These are phyloP conservation scores for Diabrotica balteata DNA, from an alignment of 2,888 invertebrate genomes.

Conservation along the genomic window DNA sequence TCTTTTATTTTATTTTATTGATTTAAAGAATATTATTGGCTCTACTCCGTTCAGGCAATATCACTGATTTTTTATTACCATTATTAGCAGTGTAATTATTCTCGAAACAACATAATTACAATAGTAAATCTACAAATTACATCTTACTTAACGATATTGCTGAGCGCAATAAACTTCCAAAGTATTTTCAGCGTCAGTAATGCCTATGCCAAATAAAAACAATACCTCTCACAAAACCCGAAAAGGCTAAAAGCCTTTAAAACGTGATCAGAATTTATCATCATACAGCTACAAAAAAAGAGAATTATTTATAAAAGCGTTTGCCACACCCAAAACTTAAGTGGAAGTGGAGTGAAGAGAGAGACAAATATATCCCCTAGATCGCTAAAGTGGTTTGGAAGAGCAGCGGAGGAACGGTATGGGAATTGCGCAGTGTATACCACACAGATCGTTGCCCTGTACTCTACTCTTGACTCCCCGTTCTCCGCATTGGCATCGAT, in stretches of 20 bases:
- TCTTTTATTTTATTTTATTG: too few species aligned
- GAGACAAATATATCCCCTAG: slow-evolving; percentile 24
- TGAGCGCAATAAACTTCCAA: too few species aligned
- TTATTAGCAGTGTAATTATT: too few species aligned
- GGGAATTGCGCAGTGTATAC: slow-evolving; percentile 21
- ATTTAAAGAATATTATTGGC: too few species aligned
- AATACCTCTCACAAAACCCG: slow-evolving; percentile 7
- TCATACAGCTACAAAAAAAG: slow-evolving; percentile 8
- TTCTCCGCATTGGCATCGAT: slow-evolving; percentile 20
- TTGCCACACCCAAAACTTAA: slow-evolving; percentile 25
- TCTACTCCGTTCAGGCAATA: too few species aligned
- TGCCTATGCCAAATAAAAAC: neutral
- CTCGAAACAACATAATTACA: too few species aligned
- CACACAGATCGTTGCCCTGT: slow-evolving; percentile 22
- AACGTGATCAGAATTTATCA: slow-evolving; percentile 9
- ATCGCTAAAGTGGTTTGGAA: slow-evolving; percentile 33
- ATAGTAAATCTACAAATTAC: too few species aligned
- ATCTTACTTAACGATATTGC: too few species aligned
- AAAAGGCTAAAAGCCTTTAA: slow-evolving; percentile 12
- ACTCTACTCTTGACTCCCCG: slow-evolving; percentile 3
- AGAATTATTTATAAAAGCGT: slow-evolving; percentile 3
- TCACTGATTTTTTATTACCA: too few species aligned
- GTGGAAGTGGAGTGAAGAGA: slow-evolving; percentile 15
- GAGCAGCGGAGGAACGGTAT: slow-evolving; percentile 16
- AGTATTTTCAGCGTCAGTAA: too few species aligned